Evolutionary conservation across 2,797 vertebrate species (phyloP).

Genomic region (Paramormyrops hopkinsi): DNA sequence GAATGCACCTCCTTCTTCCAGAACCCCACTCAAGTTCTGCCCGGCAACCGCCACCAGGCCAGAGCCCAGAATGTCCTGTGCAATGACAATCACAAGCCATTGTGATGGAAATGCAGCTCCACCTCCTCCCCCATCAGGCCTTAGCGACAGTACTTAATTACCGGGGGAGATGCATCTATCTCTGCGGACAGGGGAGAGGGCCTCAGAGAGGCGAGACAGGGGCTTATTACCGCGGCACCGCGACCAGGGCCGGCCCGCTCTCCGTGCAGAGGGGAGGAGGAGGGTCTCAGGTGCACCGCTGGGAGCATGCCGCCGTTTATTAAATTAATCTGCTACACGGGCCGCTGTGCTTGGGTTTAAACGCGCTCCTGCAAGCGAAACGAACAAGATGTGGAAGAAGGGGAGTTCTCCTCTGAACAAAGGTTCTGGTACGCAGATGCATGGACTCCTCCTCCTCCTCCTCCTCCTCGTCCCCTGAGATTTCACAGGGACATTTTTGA

Average conservation of each 20-base stretch:
- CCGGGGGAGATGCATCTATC: conserved; percentile 28
- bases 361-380: background rate
- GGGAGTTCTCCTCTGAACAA: background rate
- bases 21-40: background rate
- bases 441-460: background rate
- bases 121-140: background rate
- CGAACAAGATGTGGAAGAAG: background rate
- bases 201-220: conserved; percentile 35
- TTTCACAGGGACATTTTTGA: background rate
- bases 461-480: background rate
- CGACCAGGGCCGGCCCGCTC: conserved; percentile 32
- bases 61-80: background rate
- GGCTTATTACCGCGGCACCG: conserved; percentile 45
- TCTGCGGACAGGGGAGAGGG: background rate
- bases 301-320: background rate
- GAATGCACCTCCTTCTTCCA: background rate
- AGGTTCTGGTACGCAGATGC: background rate
- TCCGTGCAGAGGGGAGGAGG: background rate
- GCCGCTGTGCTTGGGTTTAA: background rate
- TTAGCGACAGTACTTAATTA: conserved; percentile 38
- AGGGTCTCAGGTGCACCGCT: background rate
- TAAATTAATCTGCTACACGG: conserved; percentile 10
- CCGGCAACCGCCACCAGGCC: background rate
- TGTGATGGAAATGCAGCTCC: background rate
- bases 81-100: background rate